Base-by-base conservation (phyloP, 37 sponge, comb jelly and placozoan genomes). In the Cliona cf. orientalis region DNA sequence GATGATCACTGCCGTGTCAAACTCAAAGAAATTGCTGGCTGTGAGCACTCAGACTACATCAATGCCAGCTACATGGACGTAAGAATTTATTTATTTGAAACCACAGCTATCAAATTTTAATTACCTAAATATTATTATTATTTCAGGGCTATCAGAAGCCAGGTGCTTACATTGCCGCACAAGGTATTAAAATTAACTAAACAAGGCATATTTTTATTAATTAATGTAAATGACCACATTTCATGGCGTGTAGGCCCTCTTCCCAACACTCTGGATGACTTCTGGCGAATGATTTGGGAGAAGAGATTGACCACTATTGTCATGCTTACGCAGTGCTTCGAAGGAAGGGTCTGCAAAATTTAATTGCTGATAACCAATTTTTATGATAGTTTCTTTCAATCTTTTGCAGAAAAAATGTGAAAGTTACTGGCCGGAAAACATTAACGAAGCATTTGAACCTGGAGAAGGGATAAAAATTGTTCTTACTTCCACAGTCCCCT, bases 341-440 rank as follows among this genome's bases (percentile, higher is more conserved):
- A n/a, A n/a, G n/a, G n/a, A n/a, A n/a, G n/a, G n/a, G n/a, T n/a
- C n/a, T n/a, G n/a, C n/a, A n/a, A n/a, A n/a, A n/a, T n/a, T n/a
- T n/a, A n/a, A n/a, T n/a, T n/a, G n/a, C n/a, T n/a, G n/a, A n/a
- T n/a, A n/a, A n/a, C n/a, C n/a, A n/a, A n/a, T n/a, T n/a, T n/a
- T n/a, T n/a, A n/a, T n/a, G n/a, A n/a, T n/a, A n/a, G n/a, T n/a
- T n/a, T n/a, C 17, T 5, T 12, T 62, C n/a, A n/a, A n/a, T n/a
- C n/a, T n/a, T n/a, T n/a, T n/a, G n/a, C 56, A 86, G 86, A 75
- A 80, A 57, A 95, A 95, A 64, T 95, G 93, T 83, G 82, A 83
- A 56, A 65, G 37, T 37, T 95, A 95, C 58, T 95, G 94, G 94
- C 96, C 96, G 0, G 70, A 77, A 9, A 80, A 63, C 21, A 66